Conservation (phyloP, 2,797 vertebrate genomes). For the Glossophaga mutica region DNA sequence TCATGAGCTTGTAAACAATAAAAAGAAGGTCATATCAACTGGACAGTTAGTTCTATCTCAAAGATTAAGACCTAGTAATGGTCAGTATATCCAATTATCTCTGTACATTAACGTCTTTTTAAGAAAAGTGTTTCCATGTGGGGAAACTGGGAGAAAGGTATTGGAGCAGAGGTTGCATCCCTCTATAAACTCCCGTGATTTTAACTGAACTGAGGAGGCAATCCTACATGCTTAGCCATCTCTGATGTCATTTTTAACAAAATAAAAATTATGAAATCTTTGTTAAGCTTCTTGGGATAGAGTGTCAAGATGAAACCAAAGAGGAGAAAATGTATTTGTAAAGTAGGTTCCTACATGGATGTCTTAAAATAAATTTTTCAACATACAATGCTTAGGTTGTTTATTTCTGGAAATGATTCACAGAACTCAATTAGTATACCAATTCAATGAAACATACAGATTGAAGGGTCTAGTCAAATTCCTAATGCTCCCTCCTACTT, state of each 20-base stretch:
- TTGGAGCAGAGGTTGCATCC: neutral
- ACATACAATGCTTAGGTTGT: slow-evolving; percentile 38
- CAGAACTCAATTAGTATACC: slow-evolving; percentile 23
- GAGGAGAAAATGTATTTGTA: neutral
- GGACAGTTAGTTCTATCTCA: neutral
- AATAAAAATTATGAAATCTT: slow-evolving; percentile 26
- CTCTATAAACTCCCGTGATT: neutral
- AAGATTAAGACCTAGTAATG: neutral
- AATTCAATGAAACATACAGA: neutral
- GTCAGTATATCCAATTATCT: neutral
- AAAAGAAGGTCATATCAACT: neutral
- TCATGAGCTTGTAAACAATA: neutral
- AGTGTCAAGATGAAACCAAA: slow-evolving; percentile 30
- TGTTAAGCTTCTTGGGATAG: slow-evolving; percentile 27
- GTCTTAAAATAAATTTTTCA: slow-evolving; percentile 56
- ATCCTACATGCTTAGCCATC: neutral
- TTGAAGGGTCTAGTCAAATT: neutral
- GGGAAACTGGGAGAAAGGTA: neutral
- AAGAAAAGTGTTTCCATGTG: slow-evolving; percentile 10
- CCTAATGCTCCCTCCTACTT: slow-evolving; percentile 3
- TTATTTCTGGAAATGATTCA: slow-evolving; percentile 19
- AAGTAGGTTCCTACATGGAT: slow-evolving; percentile 16
- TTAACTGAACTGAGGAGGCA: neutral
- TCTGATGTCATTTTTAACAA: slow-evolving; percentile 41
- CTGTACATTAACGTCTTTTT: neutral